Conservation (phyloP, 2,113 vertebrate species). For the Channa argus region DNA sequence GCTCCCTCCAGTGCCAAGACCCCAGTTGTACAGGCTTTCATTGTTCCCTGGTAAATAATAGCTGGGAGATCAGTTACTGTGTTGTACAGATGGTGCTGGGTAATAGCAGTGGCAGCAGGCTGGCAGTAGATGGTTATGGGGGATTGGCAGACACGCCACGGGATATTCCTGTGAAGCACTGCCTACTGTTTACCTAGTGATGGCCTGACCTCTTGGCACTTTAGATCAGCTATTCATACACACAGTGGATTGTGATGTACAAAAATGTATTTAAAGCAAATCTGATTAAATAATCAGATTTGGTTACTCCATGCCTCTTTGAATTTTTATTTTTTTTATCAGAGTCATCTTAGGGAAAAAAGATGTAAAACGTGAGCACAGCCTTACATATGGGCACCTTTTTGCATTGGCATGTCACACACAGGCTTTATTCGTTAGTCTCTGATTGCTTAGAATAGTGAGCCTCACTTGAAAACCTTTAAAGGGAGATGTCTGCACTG, state of each 20-base stretch:
- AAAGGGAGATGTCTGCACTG: too few relatives aligned
- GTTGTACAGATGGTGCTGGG: conserved; percentile 68
- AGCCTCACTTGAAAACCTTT: too few relatives aligned
- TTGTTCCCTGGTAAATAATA: conserved; percentile 66
- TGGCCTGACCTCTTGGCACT: conserved; percentile 18
- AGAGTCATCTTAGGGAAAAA: too few relatives aligned
- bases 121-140: conserved; percentile 31
- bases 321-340: too few relatives aligned
- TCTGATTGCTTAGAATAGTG: too few relatives aligned
- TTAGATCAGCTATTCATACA: conserved; percentile 14
- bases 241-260: neutral
- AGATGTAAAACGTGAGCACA: too few relatives aligned
- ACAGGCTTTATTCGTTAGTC: too few relatives aligned
- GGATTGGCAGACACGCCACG: conserved; percentile 47
- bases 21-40: conserved; percentile 44
- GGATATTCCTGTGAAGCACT: conserved; percentile 36
- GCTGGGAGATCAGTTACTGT: conserved; percentile 67
- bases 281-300: too few relatives aligned
- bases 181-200: conserved; percentile 41
- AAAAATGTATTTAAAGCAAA: too few relatives aligned
- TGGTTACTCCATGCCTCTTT: too few relatives aligned
- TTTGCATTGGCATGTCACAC: too few relatives aligned
- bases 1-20: conserved; percentile 46
- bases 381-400: too few relatives aligned
- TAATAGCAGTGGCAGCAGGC: conserved; percentile 64